Evolutionary conservation across 2,888 invertebrate genomes (phyloP), one percentile per base, ranked within the genome.

Genomic region (Rambutsinella grinnellia): DNA sequence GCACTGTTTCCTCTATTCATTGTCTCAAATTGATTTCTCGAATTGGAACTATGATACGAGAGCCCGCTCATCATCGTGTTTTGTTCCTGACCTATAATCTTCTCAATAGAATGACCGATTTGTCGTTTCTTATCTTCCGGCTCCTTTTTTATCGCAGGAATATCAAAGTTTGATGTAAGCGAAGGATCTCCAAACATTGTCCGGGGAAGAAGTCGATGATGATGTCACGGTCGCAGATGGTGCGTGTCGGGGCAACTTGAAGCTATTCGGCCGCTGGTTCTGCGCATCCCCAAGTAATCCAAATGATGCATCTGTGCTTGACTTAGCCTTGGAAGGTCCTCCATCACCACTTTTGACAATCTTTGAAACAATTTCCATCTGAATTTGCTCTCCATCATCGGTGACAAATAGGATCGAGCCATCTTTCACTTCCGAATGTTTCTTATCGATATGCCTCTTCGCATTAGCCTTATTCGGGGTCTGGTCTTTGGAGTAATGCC

Each of bases 391-490:
- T n/a, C 72, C 72, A 21, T 72, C 66, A 27, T 66, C 66, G 10
- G 72, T 72, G 2, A 72, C 51, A 54, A 72, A 72, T 6, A 72
- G 19, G 5, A 72, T 72, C 19, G 65, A 53, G 10, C 72, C 72
- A n/a, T 72, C 60, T 26, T 57, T 58, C 17, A 72, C 66, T 27
- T 72, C 72, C 0, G 72, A 65, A 26, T 72, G 72, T 21, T 53
- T 57, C 51, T 72, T 72, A 15, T 66, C 74, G 24, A 86, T 85
- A 79, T 88, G 88, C 2, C 88, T 79, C 56, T 87, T 86, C 57
- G 88, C 82, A 80, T 88, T 88, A 74, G 86, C 87, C 79, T 88
- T 87, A 81, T 88, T 87, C 68, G 87, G 87, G 3, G 87, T 87
- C 44, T 86, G 86, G 88, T 21, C 88, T 85, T 49, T 86, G 84